Evolutionary conservation across 2,888 invertebrate species (phyloP).

Genomic region (Parascotia fuliginaria): DNA sequence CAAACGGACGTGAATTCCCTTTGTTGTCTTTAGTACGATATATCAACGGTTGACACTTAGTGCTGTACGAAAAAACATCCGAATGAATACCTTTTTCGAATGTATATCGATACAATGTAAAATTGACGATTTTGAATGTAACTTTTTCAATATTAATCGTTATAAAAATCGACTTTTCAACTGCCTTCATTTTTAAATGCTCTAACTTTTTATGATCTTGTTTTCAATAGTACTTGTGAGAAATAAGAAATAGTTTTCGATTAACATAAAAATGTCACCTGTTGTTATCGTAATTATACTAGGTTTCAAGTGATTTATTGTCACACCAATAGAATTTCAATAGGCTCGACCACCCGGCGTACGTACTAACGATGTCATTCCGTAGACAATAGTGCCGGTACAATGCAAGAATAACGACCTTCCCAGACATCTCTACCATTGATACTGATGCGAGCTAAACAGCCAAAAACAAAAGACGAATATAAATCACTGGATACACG

Average conservation of each 20-base stretch:
- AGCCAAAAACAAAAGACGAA: slow-evolving; percentile 83
- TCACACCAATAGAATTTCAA: slow-evolving; percentile 80
- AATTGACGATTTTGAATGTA: slow-evolving; percentile 33
- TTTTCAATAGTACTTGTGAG: slow-evolving; percentile 6
- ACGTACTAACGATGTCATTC: slow-evolving; percentile 83
- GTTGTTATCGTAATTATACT: slow-evolving; percentile 66
- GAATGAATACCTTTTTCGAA: slow-evolving; percentile 58
- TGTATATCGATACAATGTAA: slow-evolving; percentile 47
- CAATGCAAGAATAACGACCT: slow-evolving; percentile 84
- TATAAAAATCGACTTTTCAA: slow-evolving; percentile 3
- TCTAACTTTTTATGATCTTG: slow-evolving; percentile 24
- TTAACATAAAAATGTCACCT: slow-evolving; percentile 56
- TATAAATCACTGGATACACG: slow-evolving; percentile 79
- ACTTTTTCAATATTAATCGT: slow-evolving; percentile 32
- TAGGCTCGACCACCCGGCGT: slow-evolving; percentile 79
- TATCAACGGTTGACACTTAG: slow-evolving; percentile 73
- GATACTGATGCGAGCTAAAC: slow-evolving; percentile 77
- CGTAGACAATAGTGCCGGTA: slow-evolving; percentile 77
- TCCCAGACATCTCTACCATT: slow-evolving; percentile 72
- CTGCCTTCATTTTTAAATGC: slow-evolving; percentile 19
- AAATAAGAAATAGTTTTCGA: slow-evolving; percentile 26
- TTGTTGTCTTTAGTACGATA: slow-evolving; percentile 76
- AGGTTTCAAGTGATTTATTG: slow-evolving; percentile 76
- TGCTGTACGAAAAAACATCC: slow-evolving; percentile 61
- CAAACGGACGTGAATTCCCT: slow-evolving; percentile 72